Percentiles rank a stretch among this genome's conserved stretches.
These are phyloP conservation scores for Rhadina sibilatrix DNA, from an alignment of 2,113 vertebrate genomes.

Conservation along the genomic window DNA sequence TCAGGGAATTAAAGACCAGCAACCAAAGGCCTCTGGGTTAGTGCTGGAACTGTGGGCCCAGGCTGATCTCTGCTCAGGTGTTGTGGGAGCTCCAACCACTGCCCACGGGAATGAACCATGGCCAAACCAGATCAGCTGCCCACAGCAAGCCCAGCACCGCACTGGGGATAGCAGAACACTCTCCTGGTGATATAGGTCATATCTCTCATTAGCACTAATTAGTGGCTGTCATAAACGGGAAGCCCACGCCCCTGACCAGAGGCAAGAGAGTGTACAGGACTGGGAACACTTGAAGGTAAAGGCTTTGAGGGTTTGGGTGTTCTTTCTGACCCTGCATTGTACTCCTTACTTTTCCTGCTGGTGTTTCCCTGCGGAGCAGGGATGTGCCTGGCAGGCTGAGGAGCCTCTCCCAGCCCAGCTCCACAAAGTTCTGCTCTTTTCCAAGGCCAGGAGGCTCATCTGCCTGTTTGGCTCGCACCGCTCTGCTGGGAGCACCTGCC, in stretches of 20 bases:
- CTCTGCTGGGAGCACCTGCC: neutral
- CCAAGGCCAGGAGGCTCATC: slow-evolving; percentile 10
- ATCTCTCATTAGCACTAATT: neutral
- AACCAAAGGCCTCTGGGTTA: neutral
- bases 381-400: neutral
- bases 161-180: neutral
- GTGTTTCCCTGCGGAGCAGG: neutral
- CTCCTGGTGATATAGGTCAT: neutral
- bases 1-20: neutral
- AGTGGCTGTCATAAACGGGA: neutral
- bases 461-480: neutral
- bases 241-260: neutral
- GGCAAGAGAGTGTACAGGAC: accelerated
- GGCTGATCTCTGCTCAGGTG: neutral
- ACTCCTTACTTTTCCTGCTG: neutral
- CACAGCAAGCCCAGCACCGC: accelerated
- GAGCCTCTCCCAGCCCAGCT: neutral
- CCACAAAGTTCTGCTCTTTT: neutral
- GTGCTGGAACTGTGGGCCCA: neutral
- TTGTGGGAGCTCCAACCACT: neutral
- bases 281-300: neutral
- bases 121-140: neutral
- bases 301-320: neutral
- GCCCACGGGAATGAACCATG: accelerated
- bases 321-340: neutral